Percentiles rank a stretch among this genome's conserved stretches.
Conservation (phyloP, 2,888 invertebrate genomes). For the Liopterus haemorrhoidalis region DNA sequence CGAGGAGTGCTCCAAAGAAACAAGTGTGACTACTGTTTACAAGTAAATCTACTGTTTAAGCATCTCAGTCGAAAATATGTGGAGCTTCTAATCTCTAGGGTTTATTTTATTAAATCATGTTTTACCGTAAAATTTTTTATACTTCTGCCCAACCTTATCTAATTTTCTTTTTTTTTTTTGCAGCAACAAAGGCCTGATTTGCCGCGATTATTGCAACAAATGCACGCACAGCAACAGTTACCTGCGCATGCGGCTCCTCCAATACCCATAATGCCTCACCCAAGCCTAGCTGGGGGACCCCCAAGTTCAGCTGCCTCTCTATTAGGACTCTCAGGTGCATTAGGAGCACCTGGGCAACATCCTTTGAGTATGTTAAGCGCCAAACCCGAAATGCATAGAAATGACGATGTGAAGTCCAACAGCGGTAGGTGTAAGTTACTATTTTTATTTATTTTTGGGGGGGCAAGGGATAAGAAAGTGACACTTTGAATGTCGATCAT, state of each 20-base stretch:
- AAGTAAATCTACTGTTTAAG: no score
- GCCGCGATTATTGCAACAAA: slow-evolving; percentile 79
- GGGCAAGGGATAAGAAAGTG: slow-evolving; percentile 7
- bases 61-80: no score
- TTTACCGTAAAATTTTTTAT: not conserved
- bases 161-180: slow-evolving; percentile 42
- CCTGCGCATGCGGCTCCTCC: slow-evolving; percentile 67
- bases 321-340: slow-evolving; percentile 54
- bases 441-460: not conserved
- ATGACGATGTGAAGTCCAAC: slow-evolving; percentile 68
- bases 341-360: slow-evolving; percentile 63
- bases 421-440: slow-evolving; percentile 68
- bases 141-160: slow-evolving; percentile 3
- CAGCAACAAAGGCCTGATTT: slow-evolving; percentile 84
- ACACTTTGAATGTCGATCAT: not conserved
- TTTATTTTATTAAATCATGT: no score
- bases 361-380: slow-evolving; percentile 70
- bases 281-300: slow-evolving; percentile 53
- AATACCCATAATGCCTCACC: slow-evolving; percentile 65
- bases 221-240: slow-evolving; percentile 83
- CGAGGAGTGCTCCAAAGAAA: no score
- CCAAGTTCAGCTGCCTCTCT: slow-evolving; percentile 54
- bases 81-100: no score
- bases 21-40: no score
- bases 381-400: slow-evolving; percentile 71